Base-by-base conservation (phyloP, 2,113 vertebrate species). In the Pterophyllum scalare region DNA sequence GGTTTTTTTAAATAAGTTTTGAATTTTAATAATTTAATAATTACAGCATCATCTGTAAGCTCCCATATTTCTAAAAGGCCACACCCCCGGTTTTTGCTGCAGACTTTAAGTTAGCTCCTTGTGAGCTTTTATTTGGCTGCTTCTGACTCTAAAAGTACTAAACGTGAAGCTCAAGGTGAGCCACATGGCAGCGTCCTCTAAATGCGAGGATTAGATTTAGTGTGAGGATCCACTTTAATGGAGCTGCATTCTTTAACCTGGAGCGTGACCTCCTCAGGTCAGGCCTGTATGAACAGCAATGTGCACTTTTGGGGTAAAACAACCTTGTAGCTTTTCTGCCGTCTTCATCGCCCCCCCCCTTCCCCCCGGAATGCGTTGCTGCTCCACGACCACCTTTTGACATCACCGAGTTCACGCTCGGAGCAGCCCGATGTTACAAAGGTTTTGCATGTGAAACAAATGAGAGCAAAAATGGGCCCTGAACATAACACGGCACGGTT, bases 371-470 rank as follows among this genome's bases (percentile, higher is more conserved):
- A 81, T 58, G 54, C 59, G 26, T 19, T n/a, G 56, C 75, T 61
- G 11, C 13, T 8, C 61, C 33, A 3, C 6, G 13, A 83, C 90
- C 88, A 84, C 86, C 81, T 91, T 88, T 81, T 88, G 81, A 82
- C 84, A 33, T 60, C n/a, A 12, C 54, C 1, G 80, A 62, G 78
- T 80, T 88, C 81, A 80, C n/a, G 0, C 20, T 15, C 35, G 64
- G 81, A 81, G 75, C 72, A 64, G 80, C 40, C 57, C 13, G 38
- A 28, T 72, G 13, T 59, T 20, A 54, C 31, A 2, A 2, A 78
- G 1, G 26, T 2, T 38, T 79, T 28, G 59, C 82, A 75, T 85
- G 87, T 77, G 77, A 89, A 89, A 80, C 57, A 5, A 38, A 60
- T 8, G 14, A 79, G 40, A 22, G 46, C 65, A 65, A 70, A 83